phyloP scores from a whole-genome alignment of 2,888 invertebrate genomes.

The Cloeon dipterum region DNA sequence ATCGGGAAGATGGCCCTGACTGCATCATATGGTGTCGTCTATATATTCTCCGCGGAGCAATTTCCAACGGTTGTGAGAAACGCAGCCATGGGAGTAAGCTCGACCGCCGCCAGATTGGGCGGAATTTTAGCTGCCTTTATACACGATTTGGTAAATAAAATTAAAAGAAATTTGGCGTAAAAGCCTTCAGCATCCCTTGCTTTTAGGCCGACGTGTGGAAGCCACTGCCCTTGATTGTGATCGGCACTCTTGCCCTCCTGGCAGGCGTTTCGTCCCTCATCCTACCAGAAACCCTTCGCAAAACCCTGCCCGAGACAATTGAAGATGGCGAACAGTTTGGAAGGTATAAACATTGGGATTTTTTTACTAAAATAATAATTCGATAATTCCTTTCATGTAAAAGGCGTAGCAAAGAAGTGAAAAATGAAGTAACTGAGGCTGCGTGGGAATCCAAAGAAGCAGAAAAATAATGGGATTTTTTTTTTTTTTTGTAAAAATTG shows the following conservation, averaged over 20 bases:
- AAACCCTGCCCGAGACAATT: conserved; percentile 37
- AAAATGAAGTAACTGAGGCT: too few species aligned
- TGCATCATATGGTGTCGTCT: conserved; percentile 46
- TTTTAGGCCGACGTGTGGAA: conserved; percentile 28
- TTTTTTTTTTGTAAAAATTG: too few species aligned
- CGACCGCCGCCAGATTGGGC: conserved; percentile 34
- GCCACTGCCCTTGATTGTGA: conserved; percentile 32
- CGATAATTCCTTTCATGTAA: too few species aligned
- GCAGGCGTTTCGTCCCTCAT: conserved; percentile 30
- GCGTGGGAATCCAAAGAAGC: too few species aligned
- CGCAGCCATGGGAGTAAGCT: conserved; percentile 35
- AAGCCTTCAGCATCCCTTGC: too few species aligned
- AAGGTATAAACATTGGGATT: too few species aligned
- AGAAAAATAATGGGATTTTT: too few species aligned
- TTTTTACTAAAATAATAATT: too few species aligned
- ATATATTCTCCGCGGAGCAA: conserved; percentile 49
- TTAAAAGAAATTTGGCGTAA: too few species aligned
- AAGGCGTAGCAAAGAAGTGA: too few species aligned
- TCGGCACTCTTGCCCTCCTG: conserved; percentile 28
- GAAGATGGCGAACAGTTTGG: conserved; percentile 37
- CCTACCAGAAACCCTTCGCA: conserved; percentile 40
- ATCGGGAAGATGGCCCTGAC: conserved; percentile 47
- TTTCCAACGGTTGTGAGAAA: conserved; percentile 49
- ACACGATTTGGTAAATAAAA: conserved; percentile 25
- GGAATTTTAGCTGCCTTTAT: conserved; percentile 36